phyloP scores from a whole-genome alignment of 35 echinoderm and acorn worm genomes.

The Strongylocentrotus purpuratus region DNA sequence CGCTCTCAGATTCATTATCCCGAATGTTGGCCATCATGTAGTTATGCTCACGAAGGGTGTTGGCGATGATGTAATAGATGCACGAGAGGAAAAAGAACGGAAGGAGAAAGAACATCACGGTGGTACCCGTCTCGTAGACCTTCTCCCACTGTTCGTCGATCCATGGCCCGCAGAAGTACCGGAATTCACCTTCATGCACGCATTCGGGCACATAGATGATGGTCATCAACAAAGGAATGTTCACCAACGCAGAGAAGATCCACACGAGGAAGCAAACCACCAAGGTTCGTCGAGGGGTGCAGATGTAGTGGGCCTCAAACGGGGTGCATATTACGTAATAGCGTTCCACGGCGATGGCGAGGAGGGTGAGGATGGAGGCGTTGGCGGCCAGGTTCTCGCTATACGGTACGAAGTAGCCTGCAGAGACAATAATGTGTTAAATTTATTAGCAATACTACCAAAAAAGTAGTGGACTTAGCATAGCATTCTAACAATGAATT shows the following conservation, averaged over 20 bases:
- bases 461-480: not conserved
- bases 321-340: slow-evolving; percentile 96
- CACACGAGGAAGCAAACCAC: slow-evolving; percentile 76
- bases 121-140: slow-evolving; percentile 62
- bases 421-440: not conserved
- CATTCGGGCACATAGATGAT: slow-evolving; percentile 52
- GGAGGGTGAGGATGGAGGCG: slow-evolving; percentile 82
- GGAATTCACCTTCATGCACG: slow-evolving; percentile 33
- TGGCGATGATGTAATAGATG: slow-evolving; percentile 78
- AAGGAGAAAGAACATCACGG: slow-evolving; percentile 75
- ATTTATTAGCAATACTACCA: slow-evolving; percentile 17
- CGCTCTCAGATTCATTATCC: slow-evolving; percentile 50
- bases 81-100: slow-evolving; percentile 70
- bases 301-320: slow-evolving; percentile 82
- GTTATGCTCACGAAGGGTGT: slow-evolving; percentile 73
- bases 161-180: slow-evolving; percentile 40
- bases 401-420: slow-evolving; percentile 79
- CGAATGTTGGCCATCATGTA: slow-evolving; percentile 72
- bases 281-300: slow-evolving; percentile 76
- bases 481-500: no score
- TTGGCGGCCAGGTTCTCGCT: slow-evolving; percentile 75
- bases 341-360: slow-evolving; percentile 82
- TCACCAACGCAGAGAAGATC: slow-evolving; percentile 66
- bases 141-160: not conserved
- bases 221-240: slow-evolving; percentile 58